These are phyloP conservation scores for Sciurus niger DNA, from an alignment of 2,113 vertebrate species.

Conservation along the genomic window DNA sequence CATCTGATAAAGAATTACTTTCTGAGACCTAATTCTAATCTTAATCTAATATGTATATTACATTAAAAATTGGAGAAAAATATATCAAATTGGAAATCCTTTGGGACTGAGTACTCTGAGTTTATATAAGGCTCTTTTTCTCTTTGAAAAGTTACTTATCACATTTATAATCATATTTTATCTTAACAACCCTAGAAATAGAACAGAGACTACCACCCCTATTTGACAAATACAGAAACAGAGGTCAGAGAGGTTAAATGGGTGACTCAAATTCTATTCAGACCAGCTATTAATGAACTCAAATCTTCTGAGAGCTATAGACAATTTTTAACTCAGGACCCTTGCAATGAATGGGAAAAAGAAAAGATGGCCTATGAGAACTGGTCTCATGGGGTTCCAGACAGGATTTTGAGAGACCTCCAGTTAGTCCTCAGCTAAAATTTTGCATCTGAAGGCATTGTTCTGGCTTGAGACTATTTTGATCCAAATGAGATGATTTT, in stretches of 20 bases:
- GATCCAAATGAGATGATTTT: background rate
- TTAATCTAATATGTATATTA: slow-evolving; percentile 25
- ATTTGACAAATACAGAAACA: background rate
- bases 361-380: background rate
- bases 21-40: background rate
- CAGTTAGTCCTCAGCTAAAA: background rate
- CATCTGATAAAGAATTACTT: slow-evolving; percentile 57
- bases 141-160: slow-evolving; percentile 32
- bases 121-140: background rate
- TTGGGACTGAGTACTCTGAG: background rate
- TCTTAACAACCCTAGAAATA: slow-evolving; percentile 1
- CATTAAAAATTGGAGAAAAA: background rate
- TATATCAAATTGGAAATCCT: background rate
- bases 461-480: background rate
- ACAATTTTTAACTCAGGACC: background rate
- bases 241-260: slow-evolving; percentile 23
- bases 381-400: background rate
- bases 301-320: background rate
- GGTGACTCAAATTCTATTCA: background rate
- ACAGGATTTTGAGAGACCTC: background rate
- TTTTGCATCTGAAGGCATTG: background rate
- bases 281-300: background rate
- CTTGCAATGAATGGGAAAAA: background rate
- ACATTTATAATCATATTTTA: slow-evolving; percentile 10
- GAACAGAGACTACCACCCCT: background rate